These are phyloP conservation scores for Ophioninae sp. DNA, from an alignment of 2,888 invertebrate species.

Conservation along the genomic window DNA sequence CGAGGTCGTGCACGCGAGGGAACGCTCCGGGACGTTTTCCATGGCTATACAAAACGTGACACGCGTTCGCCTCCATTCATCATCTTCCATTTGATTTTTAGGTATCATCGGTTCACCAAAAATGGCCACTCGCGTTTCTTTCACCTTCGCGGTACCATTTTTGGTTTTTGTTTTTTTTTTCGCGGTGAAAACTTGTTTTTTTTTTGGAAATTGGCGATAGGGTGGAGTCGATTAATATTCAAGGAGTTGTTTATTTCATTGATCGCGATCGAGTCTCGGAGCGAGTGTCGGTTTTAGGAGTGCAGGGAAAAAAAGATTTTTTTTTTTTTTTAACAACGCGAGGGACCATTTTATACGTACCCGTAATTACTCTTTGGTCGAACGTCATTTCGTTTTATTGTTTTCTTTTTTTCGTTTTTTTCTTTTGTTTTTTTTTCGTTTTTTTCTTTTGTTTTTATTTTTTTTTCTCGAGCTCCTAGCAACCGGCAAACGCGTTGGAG, in stretches of 20 bases:
- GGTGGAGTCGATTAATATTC: not conserved
- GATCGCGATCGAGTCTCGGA: not conserved
- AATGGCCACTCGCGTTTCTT: not conserved
- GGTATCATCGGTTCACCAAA: constrained; percentile 34
- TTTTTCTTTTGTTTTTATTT: constrained; percentile 1
- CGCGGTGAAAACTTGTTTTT: not conserved
- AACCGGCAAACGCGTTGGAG: constrained; percentile 36
- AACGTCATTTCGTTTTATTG: constrained; percentile 19
- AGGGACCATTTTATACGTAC: constrained; percentile 19
- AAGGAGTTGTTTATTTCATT: constrained; percentile 1
- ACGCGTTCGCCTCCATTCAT: constrained; percentile 31
- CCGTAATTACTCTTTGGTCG: constrained; percentile 22
- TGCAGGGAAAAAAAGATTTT: constrained; percentile 21
- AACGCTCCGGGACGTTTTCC: constrained; percentile 39
- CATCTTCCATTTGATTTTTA: constrained; percentile 47
- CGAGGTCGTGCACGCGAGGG: constrained; percentile 56
- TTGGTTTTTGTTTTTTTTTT: not conserved
- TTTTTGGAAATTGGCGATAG: not conserved
- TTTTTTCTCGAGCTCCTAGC: constrained; percentile 28
- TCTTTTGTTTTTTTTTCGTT: constrained; percentile 16
- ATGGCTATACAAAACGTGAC: constrained; percentile 12
- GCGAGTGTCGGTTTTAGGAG: not conserved
- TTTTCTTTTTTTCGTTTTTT: not conserved
- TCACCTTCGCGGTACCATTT: not conserved
- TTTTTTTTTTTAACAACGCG: constrained; percentile 13